A percentile compares a stretch with the other conserved stretches of the same genome.
These are phyloP conservation scores for Crenuchus spilurus DNA, from an alignment of 2,797 vertebrate genomes.

Conservation along the genomic window DNA sequence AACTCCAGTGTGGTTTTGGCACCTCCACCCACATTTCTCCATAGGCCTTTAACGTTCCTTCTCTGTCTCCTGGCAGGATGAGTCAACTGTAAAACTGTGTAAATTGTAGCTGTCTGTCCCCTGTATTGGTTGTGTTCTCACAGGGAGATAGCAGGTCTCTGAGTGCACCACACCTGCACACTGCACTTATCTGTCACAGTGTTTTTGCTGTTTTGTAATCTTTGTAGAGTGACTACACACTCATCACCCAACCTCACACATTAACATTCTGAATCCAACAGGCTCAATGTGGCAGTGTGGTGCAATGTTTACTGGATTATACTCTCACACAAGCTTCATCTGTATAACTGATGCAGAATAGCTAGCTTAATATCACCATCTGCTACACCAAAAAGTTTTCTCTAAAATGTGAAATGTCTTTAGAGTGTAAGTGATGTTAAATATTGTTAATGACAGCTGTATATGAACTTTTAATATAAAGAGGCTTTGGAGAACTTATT, in stretches of 20 bases:
- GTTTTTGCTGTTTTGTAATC: not conserved
- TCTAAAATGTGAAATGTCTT: too few relatives aligned
- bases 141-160: not conserved
- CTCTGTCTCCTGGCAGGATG: not conserved
- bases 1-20: not conserved
- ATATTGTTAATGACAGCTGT: too few relatives aligned
- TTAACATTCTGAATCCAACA: not conserved
- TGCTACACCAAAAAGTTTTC: too few relatives aligned
- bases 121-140: not conserved
- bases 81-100: not conserved
- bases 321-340: not conserved
- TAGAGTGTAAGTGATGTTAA: too few relatives aligned
- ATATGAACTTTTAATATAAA: too few relatives aligned
- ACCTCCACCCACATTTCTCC: conserved; percentile 12
- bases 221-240: not conserved
- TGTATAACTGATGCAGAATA: not conserved
- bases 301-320: conserved; percentile 33
- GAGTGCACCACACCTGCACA: not conserved
- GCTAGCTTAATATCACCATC: not conserved
- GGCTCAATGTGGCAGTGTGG: conserved; percentile 20
- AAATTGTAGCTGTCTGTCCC: not conserved
- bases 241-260: not conserved
- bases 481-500: too few relatives aligned
- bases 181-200: not conserved
- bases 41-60: not conserved